Conservation (phyloP, 2,113 vertebrate genomes). For the Melanerpes formicivorus region DNA sequence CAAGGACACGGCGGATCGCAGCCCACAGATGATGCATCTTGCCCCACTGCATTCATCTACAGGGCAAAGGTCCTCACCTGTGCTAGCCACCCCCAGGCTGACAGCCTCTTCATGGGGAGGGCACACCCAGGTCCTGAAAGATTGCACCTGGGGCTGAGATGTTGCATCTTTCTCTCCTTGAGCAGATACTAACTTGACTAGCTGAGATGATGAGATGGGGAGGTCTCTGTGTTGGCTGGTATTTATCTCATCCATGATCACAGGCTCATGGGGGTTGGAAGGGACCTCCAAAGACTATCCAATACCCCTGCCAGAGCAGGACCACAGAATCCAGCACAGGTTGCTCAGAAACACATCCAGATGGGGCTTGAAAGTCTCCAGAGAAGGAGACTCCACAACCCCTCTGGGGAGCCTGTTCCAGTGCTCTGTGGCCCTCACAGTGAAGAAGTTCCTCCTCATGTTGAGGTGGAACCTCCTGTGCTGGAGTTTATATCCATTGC, state of each 20-base stretch:
- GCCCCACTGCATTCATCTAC: neutral
- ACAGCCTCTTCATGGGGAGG: neutral
- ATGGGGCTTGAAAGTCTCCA: too few relatives aligned
- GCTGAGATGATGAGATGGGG: neutral
- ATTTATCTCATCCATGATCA: neutral
- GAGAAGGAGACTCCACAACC: too few relatives aligned
- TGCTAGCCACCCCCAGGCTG: neutral
- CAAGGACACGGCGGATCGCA: neutral
- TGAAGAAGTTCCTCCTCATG: too few relatives aligned
- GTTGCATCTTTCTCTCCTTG: neutral
- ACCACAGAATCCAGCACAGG: too few relatives aligned
- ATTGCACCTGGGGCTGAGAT: neutral
- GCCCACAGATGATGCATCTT: neutral
- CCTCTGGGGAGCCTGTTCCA: too few relatives aligned
- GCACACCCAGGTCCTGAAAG: neutral
- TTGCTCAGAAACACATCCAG: too few relatives aligned
- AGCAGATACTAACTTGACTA: neutral
- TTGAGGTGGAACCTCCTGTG: too few relatives aligned
- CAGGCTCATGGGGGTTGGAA: too few relatives aligned
- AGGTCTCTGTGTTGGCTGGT: neutral
- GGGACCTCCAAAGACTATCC: too few relatives aligned
- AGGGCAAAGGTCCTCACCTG: neutral
- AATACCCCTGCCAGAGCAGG: too few relatives aligned
- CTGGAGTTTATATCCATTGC: too few relatives aligned
- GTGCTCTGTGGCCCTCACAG: too few relatives aligned